These are phyloP conservation scores for Asobara japonica DNA, from an alignment of 1,140 invertebrate species.

Conservation along the genomic window DNA sequence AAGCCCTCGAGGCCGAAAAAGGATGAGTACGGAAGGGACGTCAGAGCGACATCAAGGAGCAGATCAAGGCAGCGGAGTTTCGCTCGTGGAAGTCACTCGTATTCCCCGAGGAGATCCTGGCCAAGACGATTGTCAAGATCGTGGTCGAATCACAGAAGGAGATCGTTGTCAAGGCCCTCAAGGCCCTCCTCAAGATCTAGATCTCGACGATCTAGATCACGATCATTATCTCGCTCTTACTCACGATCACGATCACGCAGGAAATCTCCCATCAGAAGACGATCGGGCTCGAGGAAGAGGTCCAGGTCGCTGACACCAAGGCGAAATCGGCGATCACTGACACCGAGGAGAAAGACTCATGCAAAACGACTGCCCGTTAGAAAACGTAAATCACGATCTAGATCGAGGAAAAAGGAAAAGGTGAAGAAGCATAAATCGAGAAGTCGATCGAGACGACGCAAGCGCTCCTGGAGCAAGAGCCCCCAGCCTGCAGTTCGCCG, in stretches of 20 bases:
- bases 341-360: slow-evolving; percentile 47
- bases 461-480: slow-evolving; percentile 54
- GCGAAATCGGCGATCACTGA: slow-evolving; percentile 46
- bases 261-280: slow-evolving; percentile 51
- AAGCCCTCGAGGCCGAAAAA: slow-evolving; percentile 73
- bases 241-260: slow-evolving; percentile 50
- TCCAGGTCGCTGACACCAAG: slow-evolving; percentile 42
- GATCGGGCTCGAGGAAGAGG: slow-evolving; percentile 51
- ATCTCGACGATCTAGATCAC: background rate
- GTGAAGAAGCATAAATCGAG: slow-evolving; percentile 57
- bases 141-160: background rate
- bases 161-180: slow-evolving; percentile 12
- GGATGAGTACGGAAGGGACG: slow-evolving; percentile 84
- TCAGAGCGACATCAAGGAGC: slow-evolving; percentile 61
- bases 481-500: slow-evolving; percentile 32
- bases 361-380: slow-evolving; percentile 42
- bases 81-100: slow-evolving; percentile 33
- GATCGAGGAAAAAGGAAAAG: slow-evolving; percentile 59
- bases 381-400: slow-evolving; percentile 46
- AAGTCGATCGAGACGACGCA: slow-evolving; percentile 48
- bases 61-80: slow-evolving; percentile 56
- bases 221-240: slow-evolving; percentile 12
- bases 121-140: slow-evolving; percentile 40
- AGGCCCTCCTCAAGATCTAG: background rate
- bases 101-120: slow-evolving; percentile 38